Conservation (phyloP, 2,113 vertebrate genomes). For the Anser cygnoides region DNA sequence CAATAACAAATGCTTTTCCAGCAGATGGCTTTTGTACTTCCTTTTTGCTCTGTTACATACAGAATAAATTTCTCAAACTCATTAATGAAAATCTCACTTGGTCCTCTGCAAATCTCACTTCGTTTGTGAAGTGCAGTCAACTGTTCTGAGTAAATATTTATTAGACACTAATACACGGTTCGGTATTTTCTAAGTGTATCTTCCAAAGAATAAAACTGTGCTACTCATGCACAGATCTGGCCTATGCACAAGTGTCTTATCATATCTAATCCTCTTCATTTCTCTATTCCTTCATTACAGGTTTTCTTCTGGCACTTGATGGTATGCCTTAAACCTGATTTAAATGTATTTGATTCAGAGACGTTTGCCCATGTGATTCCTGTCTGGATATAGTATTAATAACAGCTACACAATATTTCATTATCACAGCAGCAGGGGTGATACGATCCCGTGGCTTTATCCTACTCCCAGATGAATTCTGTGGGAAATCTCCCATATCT, state of each 20-base stretch:
- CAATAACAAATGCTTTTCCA: neutral
- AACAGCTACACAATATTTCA: neutral
- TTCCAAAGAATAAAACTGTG: neutral
- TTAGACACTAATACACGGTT: neutral
- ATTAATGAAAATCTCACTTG: neutral
- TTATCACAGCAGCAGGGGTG: neutral
- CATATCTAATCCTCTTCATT: neutral
- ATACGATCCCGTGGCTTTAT: neutral
- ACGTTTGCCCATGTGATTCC: neutral
- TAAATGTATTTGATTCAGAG: neutral
- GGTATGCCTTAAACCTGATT: neutral
- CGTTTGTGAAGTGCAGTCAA: neutral
- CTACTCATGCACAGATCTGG: neutral
- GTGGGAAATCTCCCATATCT: neutral
- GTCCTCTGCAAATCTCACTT: neutral
- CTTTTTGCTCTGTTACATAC: neutral
- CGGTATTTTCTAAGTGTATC: neutral
- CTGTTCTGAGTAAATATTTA: conserved; percentile 6
- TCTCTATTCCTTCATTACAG: neutral
- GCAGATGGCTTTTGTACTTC: neutral
- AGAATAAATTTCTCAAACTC: neutral
- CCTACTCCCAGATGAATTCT: neutral
- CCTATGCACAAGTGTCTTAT: neutral
- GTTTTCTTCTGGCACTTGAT: neutral
- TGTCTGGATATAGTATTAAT: neutral